Evolutionary conservation across 2,797 vertebrate genomes (phyloP).

Genomic region (Sebastiscus tertius): DNA sequence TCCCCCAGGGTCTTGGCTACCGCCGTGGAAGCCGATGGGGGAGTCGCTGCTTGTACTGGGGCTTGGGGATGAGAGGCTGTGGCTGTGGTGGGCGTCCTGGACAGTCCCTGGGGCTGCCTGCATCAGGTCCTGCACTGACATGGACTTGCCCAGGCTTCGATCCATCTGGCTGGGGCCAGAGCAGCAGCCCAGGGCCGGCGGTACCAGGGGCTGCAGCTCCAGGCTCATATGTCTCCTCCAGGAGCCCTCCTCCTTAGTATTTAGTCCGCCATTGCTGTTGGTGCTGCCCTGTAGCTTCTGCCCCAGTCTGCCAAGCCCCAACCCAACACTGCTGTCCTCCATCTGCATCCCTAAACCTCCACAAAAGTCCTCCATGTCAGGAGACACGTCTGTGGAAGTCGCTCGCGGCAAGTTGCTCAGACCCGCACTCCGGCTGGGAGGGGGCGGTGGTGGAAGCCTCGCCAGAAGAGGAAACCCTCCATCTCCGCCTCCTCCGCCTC

Average conservation of each 20-base stretch:
- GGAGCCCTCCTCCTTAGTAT: conserved; percentile 85
- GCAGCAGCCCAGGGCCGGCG: conserved; percentile 74
- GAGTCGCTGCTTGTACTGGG: conserved; percentile 78
- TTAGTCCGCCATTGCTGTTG: conserved; percentile 67
- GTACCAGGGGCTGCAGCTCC: conserved; percentile 86
- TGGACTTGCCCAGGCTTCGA: conserved; percentile 88
- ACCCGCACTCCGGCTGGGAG: conserved; percentile 85
- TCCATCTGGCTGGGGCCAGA: conserved; percentile 73
- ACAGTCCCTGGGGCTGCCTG: conserved; percentile 76
- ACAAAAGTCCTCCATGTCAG: conserved; percentile 73
- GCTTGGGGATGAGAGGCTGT: conserved; percentile 78
- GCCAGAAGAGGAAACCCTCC: conserved; percentile 76
- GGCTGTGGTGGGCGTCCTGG: conserved; percentile 78
- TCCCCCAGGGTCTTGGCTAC: conserved; percentile 63
- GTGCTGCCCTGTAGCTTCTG: conserved; percentile 59
- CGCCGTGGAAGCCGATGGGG: conserved; percentile 84
- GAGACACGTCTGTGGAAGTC: conserved; percentile 59
- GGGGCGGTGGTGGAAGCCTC: conserved; percentile 84
- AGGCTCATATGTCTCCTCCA: conserved; percentile 93
- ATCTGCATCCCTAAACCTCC: conserved; percentile 78
- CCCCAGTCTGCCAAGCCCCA: conserved; percentile 48
- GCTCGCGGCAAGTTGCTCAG: conserved; percentile 50
- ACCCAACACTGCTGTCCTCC: conserved; percentile 74
- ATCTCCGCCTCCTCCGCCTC: conserved; percentile 55
- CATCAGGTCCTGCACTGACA: conserved; percentile 95